A percentile compares a stretch with the other conserved stretches of the same genome.
phyloP scores from a whole-genome alignment of 2,888 invertebrate species.

The Drosophila paranaensis region DNA sequence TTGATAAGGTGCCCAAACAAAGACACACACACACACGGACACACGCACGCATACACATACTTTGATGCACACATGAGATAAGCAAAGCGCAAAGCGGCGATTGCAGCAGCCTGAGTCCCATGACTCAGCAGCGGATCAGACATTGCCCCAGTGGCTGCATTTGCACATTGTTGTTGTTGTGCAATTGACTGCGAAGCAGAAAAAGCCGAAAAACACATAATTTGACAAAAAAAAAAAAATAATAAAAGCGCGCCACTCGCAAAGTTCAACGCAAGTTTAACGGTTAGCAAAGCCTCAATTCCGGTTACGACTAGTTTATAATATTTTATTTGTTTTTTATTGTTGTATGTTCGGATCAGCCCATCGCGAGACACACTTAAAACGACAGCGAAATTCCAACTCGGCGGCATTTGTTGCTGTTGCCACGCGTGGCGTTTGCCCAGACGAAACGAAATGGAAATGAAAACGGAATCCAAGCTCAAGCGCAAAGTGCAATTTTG shows the following conservation, averaged over 20 bases:
- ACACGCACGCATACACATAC: slow-evolving; percentile 1
- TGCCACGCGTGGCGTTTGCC: slow-evolving; percentile 55
- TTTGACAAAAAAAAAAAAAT: slow-evolving; percentile 7
- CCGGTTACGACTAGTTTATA: slow-evolving; percentile 49
- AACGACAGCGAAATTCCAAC: slow-evolving; percentile 24
- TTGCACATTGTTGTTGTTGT: slow-evolving; percentile 6
- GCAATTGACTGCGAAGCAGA: slow-evolving; percentile 27
- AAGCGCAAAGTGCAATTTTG: slow-evolving; percentile 50
- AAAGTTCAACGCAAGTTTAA: slow-evolving; percentile 44
- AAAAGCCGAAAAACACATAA: not conserved
- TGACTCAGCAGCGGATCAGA: slow-evolving; percentile 50
- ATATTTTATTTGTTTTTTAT: slow-evolving; percentile 3
- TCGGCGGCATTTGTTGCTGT: slow-evolving; percentile 46
- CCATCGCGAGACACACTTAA: slow-evolving; percentile 24
- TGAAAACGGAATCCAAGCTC: slow-evolving; percentile 59
- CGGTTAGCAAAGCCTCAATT: slow-evolving; percentile 21
- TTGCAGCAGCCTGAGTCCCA: slow-evolving; percentile 7
- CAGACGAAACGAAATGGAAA: slow-evolving; percentile 49
- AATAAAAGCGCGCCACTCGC: slow-evolving; percentile 16
- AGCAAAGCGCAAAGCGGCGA: slow-evolving; percentile 22
- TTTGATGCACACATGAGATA: slow-evolving; percentile 22
- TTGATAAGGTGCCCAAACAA: slow-evolving; percentile 25
- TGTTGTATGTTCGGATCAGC: slow-evolving; percentile 9
- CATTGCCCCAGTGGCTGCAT: slow-evolving; percentile 35
- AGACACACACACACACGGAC: slow-evolving; percentile 10